Evolutionary conservation across 2,888 invertebrate genomes (phyloP).

Genomic region (Strigamia maritima): DNA sequence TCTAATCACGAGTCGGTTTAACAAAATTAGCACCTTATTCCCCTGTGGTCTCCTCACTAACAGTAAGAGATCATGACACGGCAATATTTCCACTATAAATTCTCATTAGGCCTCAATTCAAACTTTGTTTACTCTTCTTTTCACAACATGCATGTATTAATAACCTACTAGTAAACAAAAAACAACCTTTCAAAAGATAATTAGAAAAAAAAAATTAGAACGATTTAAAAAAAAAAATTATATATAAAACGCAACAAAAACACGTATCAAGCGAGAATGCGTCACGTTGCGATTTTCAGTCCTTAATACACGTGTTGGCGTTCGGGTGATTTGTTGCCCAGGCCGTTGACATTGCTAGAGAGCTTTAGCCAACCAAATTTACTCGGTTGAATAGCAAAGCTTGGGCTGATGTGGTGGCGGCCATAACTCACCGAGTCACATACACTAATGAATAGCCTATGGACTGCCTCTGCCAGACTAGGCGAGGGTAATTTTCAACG

Average conservation of each 20-base stretch:
- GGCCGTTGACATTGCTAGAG: slow-evolving; percentile 22
- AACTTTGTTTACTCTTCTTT: slow-evolving; percentile 16
- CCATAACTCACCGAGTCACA: slow-evolving; percentile 26
- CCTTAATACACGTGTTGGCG: slow-evolving; percentile 24
- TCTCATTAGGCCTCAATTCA: neutral
- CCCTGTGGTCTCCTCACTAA: neutral
- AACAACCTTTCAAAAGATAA: neutral
- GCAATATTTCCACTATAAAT: slow-evolving; percentile 13
- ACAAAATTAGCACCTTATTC: slow-evolving; percentile 21
- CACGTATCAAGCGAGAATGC: neutral
- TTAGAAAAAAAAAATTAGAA: neutral
- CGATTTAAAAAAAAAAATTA: neutral
- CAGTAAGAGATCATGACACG: neutral
- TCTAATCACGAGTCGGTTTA: neutral
- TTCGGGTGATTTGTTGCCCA: slow-evolving; percentile 26
- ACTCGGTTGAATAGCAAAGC: slow-evolving; percentile 23
- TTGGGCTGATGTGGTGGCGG: slow-evolving; percentile 26
- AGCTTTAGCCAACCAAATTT: slow-evolving; percentile 27
- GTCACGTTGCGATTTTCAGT: neutral
- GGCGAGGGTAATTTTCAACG: slow-evolving; percentile 13
- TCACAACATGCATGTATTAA: neutral
- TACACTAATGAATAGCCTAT: slow-evolving; percentile 13
- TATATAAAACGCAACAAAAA: neutral
- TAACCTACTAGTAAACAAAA: neutral
- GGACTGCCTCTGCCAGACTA: neutral